Evolutionary conservation across 2,113 vertebrate genomes (phyloP).

Genomic region (Naja naja): DNA sequence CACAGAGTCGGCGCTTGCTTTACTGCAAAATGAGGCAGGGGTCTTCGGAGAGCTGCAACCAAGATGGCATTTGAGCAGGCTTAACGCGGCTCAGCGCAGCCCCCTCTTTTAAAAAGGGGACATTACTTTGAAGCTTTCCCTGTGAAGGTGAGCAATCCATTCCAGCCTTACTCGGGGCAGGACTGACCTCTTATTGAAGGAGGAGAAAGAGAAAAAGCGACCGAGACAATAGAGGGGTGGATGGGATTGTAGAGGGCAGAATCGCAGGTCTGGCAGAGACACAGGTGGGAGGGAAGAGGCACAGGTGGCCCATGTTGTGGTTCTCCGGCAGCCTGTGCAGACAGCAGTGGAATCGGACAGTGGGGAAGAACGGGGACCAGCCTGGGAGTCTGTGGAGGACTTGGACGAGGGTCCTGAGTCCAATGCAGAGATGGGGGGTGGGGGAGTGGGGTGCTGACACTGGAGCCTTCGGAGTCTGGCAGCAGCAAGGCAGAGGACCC

Average conservation of each 20-base stretch:
- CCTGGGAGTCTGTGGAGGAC: too few species aligned
- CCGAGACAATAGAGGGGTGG: accelerated
- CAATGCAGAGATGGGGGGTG: too few species aligned
- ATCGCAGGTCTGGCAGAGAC: not conserved
- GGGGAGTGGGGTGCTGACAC: too few species aligned
- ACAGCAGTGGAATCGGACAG: too few species aligned
- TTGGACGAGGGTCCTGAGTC: too few species aligned
- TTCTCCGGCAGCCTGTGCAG: too few species aligned
- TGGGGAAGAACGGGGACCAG: too few species aligned
- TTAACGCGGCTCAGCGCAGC: not conserved
- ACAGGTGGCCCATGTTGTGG: too few species aligned
- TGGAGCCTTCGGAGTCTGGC: too few species aligned
- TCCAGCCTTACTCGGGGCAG: not conserved
- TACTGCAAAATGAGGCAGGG: not conserved
- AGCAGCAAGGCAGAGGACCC: too few species aligned
- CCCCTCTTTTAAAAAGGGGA: not conserved
- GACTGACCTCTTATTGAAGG: too few species aligned
- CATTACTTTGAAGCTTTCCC: not conserved
- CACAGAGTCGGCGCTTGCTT: too few species aligned
- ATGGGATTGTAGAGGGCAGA: not conserved
- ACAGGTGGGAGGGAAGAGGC: not conserved
- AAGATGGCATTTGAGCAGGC: not conserved
- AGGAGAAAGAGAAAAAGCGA: not conserved
- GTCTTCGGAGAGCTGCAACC: not conserved
- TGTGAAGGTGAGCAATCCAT: not conserved